These are phyloP conservation scores for Oryzias dopingdopingensis DNA, from an alignment of 2,797 vertebrate genomes.

Conservation along the genomic window DNA sequence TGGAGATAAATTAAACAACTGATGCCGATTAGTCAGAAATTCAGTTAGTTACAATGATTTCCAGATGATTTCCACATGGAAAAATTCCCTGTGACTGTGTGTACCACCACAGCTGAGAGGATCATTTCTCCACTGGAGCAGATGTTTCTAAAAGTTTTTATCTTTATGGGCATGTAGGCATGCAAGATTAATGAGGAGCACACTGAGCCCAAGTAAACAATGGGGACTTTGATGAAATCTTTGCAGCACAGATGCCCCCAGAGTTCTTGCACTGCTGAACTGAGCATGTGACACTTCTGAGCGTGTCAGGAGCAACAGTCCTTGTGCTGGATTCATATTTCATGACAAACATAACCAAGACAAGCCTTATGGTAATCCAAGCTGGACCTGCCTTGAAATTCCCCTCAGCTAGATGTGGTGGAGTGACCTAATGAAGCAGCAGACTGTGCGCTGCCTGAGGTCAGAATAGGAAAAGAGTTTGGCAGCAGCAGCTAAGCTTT, in stretches of 20 bases:
- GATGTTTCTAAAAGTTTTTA: conserved; percentile 11
- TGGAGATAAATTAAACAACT: too few relatives aligned
- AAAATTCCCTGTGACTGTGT: conserved; percentile 31
- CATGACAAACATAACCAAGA: conserved; percentile 56
- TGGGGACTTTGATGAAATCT: conserved; percentile 62
- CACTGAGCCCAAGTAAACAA: conserved; percentile 40
- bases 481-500: conserved; percentile 55
- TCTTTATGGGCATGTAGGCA: conserved; percentile 2
- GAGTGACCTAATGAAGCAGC: conserved; percentile 71
- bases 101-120: conserved; percentile 1
- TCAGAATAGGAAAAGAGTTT: conserved; percentile 56
- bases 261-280: conserved; percentile 17
- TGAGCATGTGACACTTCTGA: conserved; percentile 47
- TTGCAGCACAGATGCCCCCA: conserved; percentile 44
- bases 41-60: background rate
- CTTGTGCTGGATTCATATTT: conserved; percentile 65
- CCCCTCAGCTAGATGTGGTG: conserved; percentile 49
- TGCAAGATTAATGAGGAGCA: conserved; percentile 16
- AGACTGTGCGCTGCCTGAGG: conserved; percentile 56
- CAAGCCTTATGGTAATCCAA: conserved; percentile 70
- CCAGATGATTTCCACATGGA: background rate
- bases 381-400: conserved; percentile 61
- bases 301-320: conserved; percentile 27
- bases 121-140: conserved; percentile 4
- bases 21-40: too few relatives aligned